A percentile compares a stretch with the other conserved stretches of the same genome.
Conservation (phyloP, 2,888 invertebrate genomes). For the Diadegma fenestrale region DNA sequence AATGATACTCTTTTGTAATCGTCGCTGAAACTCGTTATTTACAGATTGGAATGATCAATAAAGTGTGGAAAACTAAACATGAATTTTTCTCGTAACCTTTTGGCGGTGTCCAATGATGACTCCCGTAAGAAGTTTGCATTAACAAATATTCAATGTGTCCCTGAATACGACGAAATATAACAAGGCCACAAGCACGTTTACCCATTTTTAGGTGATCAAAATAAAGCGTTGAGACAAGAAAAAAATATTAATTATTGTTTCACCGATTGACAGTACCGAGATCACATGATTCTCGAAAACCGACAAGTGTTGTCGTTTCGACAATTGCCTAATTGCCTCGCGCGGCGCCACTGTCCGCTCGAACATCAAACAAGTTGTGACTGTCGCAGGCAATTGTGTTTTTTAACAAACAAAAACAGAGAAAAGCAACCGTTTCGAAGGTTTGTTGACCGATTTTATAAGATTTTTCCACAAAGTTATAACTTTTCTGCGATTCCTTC, state of each 20-base stretch:
- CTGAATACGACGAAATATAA: constrained; percentile 90
- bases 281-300: constrained; percentile 9
- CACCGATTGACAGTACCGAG: not conserved
- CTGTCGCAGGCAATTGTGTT: not conserved
- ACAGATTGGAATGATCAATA: not conserved
- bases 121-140: constrained; percentile 94
- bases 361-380: constrained; percentile 42
- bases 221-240: not conserved
- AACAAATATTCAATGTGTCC: constrained; percentile 91
- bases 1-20: not conserved
- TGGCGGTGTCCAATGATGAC: constrained; percentile 97
- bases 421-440: not conserved
- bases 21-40: not conserved
- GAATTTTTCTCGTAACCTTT: constrained; percentile 88
- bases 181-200: constrained; percentile 92
- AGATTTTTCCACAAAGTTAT: not conserved
- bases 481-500: not conserved
- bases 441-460: not conserved
- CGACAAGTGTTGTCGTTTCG: constrained; percentile 24
- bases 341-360: constrained; percentile 41
- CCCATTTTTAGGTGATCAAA: constrained; percentile 46
- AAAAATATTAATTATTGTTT: constrained; percentile 1
- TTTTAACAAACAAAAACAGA: not conserved
- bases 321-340: no score
- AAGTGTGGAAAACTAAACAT: not conserved